Evolutionary conservation across 64 coral and sea anemone species (phyloP).

Genomic region (Cladopsammia gracilis): DNA sequence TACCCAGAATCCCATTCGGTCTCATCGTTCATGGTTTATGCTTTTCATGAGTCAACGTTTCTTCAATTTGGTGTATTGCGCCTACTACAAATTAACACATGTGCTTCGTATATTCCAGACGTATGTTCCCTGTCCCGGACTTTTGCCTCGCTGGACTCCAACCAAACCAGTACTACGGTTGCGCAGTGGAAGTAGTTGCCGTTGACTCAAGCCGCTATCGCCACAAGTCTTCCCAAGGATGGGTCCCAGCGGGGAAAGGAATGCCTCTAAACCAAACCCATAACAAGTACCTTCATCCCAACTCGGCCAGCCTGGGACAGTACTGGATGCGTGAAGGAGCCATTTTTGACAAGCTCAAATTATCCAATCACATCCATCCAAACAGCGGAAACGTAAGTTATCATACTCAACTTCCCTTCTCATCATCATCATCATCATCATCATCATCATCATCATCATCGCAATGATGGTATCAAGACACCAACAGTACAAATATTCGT

Average conservation of each 20-base stretch:
- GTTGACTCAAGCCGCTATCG: slow-evolving; percentile 76
- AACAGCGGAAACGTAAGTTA: slow-evolving; percentile 71
- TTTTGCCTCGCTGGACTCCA: slow-evolving; percentile 79
- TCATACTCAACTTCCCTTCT: no score
- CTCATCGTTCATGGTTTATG: no score
- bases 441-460: no score
- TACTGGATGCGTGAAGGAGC: slow-evolving; percentile 86
- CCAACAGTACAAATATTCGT: no score
- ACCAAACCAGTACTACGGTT: slow-evolving; percentile 84
- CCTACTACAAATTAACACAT: background rate
- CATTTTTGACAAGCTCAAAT: slow-evolving; percentile 87
- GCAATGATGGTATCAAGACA: no score
- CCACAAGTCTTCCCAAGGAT: slow-evolving; percentile 55
- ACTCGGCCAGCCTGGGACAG: slow-evolving; percentile 78
- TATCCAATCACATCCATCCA: slow-evolving; percentile 81
- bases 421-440: no score
- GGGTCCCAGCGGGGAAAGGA: slow-evolving; percentile 62
- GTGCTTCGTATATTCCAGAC: slow-evolving; percentile 46
- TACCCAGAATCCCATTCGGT: no score
- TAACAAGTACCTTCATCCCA: slow-evolving; percentile 72
- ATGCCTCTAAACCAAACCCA: slow-evolving; percentile 54
- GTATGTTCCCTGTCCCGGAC: slow-evolving; percentile 93
- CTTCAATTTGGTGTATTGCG: no score
- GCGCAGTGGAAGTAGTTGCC: slow-evolving; percentile 76
- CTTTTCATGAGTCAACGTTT: no score